Evolutionary conservation across 2,113 vertebrate species (phyloP).

Genomic region (Notechis scutatus): DNA sequence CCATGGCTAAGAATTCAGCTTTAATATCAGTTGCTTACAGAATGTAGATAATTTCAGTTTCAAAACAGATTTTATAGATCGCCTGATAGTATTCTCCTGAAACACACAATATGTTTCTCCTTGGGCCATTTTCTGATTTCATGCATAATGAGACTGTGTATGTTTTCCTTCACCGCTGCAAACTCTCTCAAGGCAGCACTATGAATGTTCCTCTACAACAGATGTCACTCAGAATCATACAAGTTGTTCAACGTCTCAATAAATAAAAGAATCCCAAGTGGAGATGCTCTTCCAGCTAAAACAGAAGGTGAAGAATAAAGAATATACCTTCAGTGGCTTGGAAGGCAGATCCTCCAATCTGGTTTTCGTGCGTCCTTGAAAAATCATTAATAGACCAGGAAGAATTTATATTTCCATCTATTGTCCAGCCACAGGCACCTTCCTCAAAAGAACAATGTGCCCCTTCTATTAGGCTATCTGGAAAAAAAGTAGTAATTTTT

Average conservation of each 20-base stretch:
- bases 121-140: not conserved
- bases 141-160: not conserved
- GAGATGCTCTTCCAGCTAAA: not conserved
- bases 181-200: not conserved
- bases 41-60: not conserved
- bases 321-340: conserved; percentile 75
- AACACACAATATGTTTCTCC: not conserved
- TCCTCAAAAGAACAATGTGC: conserved; percentile 84
- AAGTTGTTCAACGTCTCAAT: not conserved
- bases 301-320: not conserved
- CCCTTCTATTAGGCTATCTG: conserved; percentile 74
- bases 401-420: conserved; percentile 57
- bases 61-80: not conserved
- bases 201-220: not conserved
- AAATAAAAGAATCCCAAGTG: not conserved
- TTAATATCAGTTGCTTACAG: not conserved
- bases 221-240: not conserved
- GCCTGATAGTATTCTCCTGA: not conserved
- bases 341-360: conserved; percentile 69
- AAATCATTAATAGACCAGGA: conserved; percentile 72
- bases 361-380: conserved; percentile 54
- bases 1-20: not conserved
- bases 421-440: conserved; percentile 79
- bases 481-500: not conserved
- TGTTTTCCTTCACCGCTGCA: not conserved